Evolutionary conservation across 2,113 vertebrate species (phyloP).

Genomic region (Aythya baeri): DNA sequence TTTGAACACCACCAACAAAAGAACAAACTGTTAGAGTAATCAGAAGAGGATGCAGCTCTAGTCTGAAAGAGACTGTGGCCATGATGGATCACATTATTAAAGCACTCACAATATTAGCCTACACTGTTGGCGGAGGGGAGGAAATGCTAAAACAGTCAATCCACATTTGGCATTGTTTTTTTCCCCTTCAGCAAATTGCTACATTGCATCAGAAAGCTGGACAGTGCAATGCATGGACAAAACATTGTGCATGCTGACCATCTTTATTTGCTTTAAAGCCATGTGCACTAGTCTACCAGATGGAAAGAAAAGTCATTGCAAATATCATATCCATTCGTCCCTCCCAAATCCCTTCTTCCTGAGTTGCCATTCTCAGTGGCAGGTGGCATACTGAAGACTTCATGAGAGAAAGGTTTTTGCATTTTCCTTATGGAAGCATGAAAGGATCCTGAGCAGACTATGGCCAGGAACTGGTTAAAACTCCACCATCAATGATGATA

Average conservation of each 20-base stretch:
- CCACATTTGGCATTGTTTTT: neutral
- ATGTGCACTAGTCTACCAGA: accelerated
- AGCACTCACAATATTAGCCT: neutral
- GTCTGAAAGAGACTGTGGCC: neutral
- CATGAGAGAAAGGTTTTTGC: neutral
- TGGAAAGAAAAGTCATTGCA: neutral
- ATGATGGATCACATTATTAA: neutral
- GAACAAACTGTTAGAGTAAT: neutral
- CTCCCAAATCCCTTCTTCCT: neutral
- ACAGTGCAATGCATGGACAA: neutral
- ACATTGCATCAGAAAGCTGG: neutral
- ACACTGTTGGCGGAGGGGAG: neutral
- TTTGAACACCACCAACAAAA: neutral
- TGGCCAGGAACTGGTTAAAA: neutral
- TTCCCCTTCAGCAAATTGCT: neutral
- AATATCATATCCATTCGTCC: accelerated
- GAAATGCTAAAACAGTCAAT: neutral
- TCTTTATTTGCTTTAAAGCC: neutral
- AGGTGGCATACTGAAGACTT: neutral
- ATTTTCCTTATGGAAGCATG: neutral
- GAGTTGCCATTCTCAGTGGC: neutral
- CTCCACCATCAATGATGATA: neutral
- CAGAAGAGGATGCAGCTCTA: neutral
- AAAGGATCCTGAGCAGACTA: neutral
- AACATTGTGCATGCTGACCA: neutral